These are phyloP conservation scores for Paracyclopina nana DNA, from an alignment of 1,140 invertebrate genomes.

Conservation along the genomic window DNA sequence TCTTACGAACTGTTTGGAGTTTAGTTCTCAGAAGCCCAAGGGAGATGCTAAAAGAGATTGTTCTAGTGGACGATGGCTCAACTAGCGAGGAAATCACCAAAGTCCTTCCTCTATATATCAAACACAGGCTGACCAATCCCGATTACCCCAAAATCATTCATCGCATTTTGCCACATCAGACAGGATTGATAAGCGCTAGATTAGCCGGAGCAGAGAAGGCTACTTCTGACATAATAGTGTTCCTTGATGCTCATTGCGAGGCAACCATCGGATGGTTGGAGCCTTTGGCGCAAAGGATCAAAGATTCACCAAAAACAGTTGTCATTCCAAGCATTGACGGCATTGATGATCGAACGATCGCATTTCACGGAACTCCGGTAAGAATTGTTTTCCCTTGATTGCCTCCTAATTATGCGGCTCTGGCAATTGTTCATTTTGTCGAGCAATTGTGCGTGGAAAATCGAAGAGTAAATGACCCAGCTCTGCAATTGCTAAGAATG, in stretches of 20 bases:
- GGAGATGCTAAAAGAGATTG: not conserved
- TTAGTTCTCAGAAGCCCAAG: not conserved
- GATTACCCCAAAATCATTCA: no score
- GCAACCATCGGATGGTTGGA: constrained; percentile 31
- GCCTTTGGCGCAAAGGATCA: constrained; percentile 59
- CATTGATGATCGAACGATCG: constrained; percentile 63
- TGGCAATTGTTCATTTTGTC: no score
- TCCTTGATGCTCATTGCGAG: constrained; percentile 15
- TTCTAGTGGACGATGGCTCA: not conserved
- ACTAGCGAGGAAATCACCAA: not conserved
- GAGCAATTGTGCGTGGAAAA: no score
- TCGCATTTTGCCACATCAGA: not conserved
- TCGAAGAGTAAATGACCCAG: no score
- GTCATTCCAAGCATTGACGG: constrained; percentile 81
- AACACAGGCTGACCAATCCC: no score
- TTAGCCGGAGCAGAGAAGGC: not conserved
- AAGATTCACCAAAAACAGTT: constrained; percentile 52
- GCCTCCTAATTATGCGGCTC: no score
- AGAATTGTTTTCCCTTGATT: no score
- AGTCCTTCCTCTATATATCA: no score
- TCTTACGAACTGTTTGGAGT: not conserved
- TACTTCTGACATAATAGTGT: not conserved
- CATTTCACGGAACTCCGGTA: constrained; percentile 41
- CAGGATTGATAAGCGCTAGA: not conserved
- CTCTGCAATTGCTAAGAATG: no score